Percentiles rank a stretch among this genome's conserved stretches.
phyloP scores from a whole-genome alignment of 2,888 invertebrate genomes.

The Dolichomitus sp. region DNA sequence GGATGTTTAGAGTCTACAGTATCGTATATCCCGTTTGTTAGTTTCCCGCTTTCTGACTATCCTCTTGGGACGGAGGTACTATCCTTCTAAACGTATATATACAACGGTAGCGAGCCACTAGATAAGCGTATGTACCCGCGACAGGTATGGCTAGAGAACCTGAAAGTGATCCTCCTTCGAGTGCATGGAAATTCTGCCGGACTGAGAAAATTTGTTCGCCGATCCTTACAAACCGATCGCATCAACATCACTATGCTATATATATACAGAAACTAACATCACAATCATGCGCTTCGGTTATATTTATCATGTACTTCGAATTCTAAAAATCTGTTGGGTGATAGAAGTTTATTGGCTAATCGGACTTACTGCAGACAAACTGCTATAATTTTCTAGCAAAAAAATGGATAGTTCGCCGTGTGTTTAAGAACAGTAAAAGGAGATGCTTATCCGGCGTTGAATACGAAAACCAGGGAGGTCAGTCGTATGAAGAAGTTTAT shows the following conservation, averaged over 20 bases:
- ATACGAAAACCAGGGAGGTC: too few relatives aligned
- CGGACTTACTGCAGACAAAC: too few relatives aligned
- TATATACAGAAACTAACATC: background rate
- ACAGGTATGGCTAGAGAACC: background rate
- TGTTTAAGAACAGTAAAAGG: too few relatives aligned
- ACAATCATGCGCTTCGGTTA: background rate
- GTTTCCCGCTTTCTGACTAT: constrained; percentile 51
- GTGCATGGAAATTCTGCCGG: constrained; percentile 10
- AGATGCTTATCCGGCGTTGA: too few relatives aligned
- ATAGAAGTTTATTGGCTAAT: too few relatives aligned
- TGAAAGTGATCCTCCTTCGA: constrained; percentile 41
- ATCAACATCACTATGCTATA: constrained; percentile 3
- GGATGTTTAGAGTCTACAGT: constrained; percentile 32
- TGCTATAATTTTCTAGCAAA: too few relatives aligned
- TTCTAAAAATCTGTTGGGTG: background rate
- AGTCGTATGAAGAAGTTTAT: background rate
- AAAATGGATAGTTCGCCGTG: too few relatives aligned
- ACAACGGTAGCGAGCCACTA: constrained; percentile 6
- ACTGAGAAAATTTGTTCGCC: constrained; percentile 50
- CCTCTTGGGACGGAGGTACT: constrained; percentile 20
- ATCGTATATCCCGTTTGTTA: constrained; percentile 55
- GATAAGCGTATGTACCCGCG: background rate
- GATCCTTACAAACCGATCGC: background rate
- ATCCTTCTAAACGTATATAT: background rate
- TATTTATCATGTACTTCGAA: background rate